Evolutionary conservation across 2,888 invertebrate genomes (phyloP).

Genomic region (Spodoptera littoralis): DNA sequence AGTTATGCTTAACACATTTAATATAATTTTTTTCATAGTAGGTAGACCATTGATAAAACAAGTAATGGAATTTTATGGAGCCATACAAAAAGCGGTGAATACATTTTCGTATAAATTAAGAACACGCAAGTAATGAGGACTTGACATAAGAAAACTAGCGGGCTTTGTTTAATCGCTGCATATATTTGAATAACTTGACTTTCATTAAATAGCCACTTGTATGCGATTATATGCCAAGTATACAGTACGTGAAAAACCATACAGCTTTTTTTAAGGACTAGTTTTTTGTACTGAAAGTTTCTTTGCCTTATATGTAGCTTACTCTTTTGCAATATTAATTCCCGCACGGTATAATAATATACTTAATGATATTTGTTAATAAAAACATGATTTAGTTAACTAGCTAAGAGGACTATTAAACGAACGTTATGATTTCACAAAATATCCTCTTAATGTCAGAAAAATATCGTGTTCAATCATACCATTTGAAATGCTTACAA

Average conservation of each 20-base stretch:
- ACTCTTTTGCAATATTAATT: too few relatives aligned
- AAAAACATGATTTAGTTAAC: too few relatives aligned
- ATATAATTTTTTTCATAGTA: conserved; percentile 39
- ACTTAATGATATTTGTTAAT: too few relatives aligned
- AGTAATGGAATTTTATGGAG: conserved; percentile 51
- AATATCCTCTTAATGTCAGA: background rate
- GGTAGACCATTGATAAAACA: conserved; percentile 32
- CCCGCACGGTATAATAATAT: too few relatives aligned
- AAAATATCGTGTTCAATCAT: conserved; percentile 9
- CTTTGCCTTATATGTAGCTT: too few relatives aligned
- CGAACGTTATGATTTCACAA: too few relatives aligned
- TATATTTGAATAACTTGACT: conserved; percentile 49
- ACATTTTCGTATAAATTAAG: conserved; percentile 63
- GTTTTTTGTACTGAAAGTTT: too few relatives aligned
- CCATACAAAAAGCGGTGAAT: conserved; percentile 54
- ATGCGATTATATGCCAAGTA: conserved; percentile 9
- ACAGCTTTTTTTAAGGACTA: background rate
- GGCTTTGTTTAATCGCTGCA: conserved; percentile 39
- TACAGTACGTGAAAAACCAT: conserved; percentile 7
- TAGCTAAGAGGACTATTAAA: background rate
- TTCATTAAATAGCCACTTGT: conserved; percentile 21
- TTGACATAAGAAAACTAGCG: conserved; percentile 43
- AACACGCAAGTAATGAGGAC: conserved; percentile 54
- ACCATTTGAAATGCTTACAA: background rate
- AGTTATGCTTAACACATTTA: conserved; percentile 15